Base-by-base conservation (phyloP, 2,797 vertebrate genomes). In the Typhlichthys eigenmanni region DNA sequence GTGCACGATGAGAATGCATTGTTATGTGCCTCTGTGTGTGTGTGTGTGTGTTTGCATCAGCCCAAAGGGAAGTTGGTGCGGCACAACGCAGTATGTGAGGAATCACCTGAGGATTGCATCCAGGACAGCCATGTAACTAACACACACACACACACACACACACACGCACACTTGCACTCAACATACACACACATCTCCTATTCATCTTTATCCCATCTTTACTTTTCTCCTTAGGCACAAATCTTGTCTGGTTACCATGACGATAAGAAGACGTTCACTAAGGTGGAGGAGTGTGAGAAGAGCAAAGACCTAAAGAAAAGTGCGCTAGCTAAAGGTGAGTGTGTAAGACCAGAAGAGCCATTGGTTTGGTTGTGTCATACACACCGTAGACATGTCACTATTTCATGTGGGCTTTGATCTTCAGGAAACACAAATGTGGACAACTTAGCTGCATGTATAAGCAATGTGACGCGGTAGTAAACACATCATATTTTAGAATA, bases 61-160 rank as follows among this genome's bases (percentile, higher is more conserved):
- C 86, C 91, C 59, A 98, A 95, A 91, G 95, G 94, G 49, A 98
- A 95, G 90, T 91, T 98, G 0, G 91, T 95, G 47, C 93, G 97
- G 54, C 95, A 95, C 46, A 86, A 91, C 64, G 96, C 97, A 55
- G 91, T 98, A 47, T 97, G 95, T 57, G 96, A 98, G 74, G 96
- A 98, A 48, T 88, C 34, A 38, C 6, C 34, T 38, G 34, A 38
- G 8, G 34, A 38, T 38, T 38, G 34, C 34, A 38, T 9, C 34
- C 34, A 38, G 8, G 34, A 38, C 34, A 38, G 34, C 34, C 34
- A 38, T 7, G 34, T 38, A 38, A 48, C 32, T 13, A 19, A 29
- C 52, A 62, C 47, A 13, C 49, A 34, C 57, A 2, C 51, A 13
- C 49, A 34, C 57, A 2, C 51, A 12, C 51, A 53, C 16, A 12